Conservation (phyloP, 2,888 invertebrate genomes). For the Drosophila helvetica region DNA sequence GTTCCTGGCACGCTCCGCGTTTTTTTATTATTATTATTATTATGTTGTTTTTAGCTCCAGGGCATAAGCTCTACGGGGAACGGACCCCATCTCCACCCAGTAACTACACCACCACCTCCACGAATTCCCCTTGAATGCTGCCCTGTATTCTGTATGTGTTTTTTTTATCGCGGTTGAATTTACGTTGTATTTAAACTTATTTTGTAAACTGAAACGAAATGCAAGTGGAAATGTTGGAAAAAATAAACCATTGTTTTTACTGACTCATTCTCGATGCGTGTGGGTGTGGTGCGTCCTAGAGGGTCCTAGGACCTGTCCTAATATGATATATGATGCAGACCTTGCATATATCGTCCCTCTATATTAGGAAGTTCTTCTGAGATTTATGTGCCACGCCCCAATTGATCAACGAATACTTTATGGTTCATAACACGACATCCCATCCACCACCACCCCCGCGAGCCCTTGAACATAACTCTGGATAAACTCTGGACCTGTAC, state of each 20-base stretch:
- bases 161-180: constrained; percentile 74
- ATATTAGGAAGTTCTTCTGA: constrained; percentile 4
- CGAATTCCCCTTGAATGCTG: neutral
- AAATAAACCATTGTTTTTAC: constrained; percentile 40
- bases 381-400: constrained; percentile 74
- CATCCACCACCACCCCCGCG: neutral
- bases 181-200: constrained; percentile 66
- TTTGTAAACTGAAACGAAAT: constrained; percentile 72
- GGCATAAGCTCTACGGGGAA: constrained; percentile 2
- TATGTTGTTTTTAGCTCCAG: constrained; percentile 9
- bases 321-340: constrained; percentile 20
- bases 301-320: neutral
- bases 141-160: constrained; percentile 32
- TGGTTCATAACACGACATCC: constrained; percentile 62
- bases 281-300: neutral
- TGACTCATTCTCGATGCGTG: constrained; percentile 16
- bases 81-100: neutral
- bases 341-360: neutral
- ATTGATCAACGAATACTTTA: constrained; percentile 68
- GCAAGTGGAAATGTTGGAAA: constrained; percentile 76
- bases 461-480: neutral
- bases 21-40: constrained; percentile 10
- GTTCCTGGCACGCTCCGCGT: constrained; percentile 10
- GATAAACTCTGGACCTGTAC: neutral
- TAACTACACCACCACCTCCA: neutral